phyloP scores from a whole-genome alignment of 2,113 vertebrate species.

The Mesoclemmys tuberculata region DNA sequence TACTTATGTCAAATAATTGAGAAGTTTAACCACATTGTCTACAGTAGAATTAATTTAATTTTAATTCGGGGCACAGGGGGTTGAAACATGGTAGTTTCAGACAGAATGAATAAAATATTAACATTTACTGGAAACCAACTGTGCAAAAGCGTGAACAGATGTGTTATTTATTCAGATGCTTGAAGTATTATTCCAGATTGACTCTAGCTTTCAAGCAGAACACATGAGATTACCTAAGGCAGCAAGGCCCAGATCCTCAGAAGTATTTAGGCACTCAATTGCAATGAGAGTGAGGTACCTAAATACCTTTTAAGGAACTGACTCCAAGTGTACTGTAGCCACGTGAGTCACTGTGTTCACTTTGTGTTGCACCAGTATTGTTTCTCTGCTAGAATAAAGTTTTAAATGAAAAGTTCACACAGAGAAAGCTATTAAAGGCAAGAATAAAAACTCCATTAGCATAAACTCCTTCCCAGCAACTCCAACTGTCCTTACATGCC shows the following conservation, averaged over 20 bases:
- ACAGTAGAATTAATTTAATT: not conserved
- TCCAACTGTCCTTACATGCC: not conserved
- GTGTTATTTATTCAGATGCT: constrained; percentile 19
- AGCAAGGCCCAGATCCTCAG: not conserved
- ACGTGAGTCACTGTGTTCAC: not conserved
- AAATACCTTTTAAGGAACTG: not conserved
- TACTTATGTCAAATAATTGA: constrained; percentile 4
- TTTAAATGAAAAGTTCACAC: too few relatives aligned
- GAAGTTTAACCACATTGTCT: not conserved
- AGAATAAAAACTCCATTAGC: not conserved
- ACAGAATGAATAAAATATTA: constrained; percentile 4
- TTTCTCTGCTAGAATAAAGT: not conserved
- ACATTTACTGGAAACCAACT: not conserved
- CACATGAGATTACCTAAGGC: not conserved
- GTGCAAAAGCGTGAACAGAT: not conserved
- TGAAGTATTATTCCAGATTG: not conserved
- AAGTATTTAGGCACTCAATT: not conserved
- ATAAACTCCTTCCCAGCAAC: too few relatives aligned
- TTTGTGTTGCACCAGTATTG: not conserved
- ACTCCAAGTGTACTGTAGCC: not conserved
- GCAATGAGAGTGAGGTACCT: not conserved
- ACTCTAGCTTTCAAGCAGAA: not conserved
- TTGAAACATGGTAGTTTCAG: not conserved
- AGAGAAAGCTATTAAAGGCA: not conserved
- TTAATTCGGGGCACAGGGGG: constrained; percentile 13